These are phyloP conservation scores for Rallus limicola DNA, from an alignment of 2,113 vertebrate species.

Conservation along the genomic window DNA sequence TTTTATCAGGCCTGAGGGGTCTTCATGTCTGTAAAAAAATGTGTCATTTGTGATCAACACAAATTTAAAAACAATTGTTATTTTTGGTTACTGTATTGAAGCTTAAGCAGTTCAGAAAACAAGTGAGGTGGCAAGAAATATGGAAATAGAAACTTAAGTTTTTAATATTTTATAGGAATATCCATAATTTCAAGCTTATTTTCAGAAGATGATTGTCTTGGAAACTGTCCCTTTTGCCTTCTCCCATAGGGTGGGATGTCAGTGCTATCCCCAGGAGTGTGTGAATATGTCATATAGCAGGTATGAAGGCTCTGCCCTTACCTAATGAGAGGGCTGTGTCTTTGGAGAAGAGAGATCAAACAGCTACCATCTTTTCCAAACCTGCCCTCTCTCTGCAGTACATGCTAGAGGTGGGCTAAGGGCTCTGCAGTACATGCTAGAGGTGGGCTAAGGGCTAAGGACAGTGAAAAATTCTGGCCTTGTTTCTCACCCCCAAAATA, in stretches of 20 bases:
- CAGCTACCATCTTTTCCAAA: not conserved
- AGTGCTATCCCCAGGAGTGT: not conserved
- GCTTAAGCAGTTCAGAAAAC: not conserved
- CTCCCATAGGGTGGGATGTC: not conserved
- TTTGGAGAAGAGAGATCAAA: not conserved
- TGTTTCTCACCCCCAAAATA: not conserved
- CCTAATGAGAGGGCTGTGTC: not conserved
- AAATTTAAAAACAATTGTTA: not conserved
- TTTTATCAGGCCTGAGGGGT: not conserved
- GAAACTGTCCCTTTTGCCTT: not conserved
- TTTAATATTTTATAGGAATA: not conserved
- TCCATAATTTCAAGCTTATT: not conserved
- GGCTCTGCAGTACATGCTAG: not conserved
- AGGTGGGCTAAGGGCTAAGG: not conserved
- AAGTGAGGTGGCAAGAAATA: not conserved
- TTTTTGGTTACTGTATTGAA: not conserved
- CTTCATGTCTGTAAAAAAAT: not conserved
- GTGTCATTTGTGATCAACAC: not conserved
- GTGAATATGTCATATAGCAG: not conserved
- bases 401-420: not conserved
- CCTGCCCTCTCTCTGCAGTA: not conserved
- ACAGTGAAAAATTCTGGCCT: not conserved
- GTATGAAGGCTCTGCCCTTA: not conserved
- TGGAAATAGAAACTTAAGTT: not conserved
- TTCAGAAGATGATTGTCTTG: not conserved